Percentiles rank a stretch among this genome's conserved stretches.
Evolutionary conservation across 2,888 invertebrate genomes (phyloP).

Genomic region (Geotrupes spiniger): DNA sequence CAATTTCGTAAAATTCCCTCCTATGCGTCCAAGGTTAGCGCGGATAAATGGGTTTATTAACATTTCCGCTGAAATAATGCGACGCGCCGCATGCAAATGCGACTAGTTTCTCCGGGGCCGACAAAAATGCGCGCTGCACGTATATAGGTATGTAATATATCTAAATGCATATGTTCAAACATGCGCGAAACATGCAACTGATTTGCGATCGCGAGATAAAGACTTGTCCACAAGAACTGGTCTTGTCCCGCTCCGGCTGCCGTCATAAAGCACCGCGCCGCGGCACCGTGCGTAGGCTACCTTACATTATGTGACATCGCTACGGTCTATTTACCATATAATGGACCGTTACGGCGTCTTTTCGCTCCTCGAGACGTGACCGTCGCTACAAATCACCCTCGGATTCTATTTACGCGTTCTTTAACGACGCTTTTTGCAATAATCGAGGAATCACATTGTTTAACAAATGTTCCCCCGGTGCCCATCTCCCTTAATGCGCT

Average conservation of each 20-base stretch:
- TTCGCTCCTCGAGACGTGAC: conserved; percentile 21
- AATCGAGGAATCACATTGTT: conserved; percentile 1
- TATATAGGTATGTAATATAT: conserved; percentile 20
- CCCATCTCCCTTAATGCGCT: background rate
- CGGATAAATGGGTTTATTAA: conserved; percentile 16
- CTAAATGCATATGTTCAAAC: conserved; percentile 24
- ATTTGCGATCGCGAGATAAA: conserved; percentile 25
- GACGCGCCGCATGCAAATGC: conserved; percentile 7
- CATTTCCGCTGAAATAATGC: conserved; percentile 4
- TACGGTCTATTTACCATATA: conserved; percentile 26
- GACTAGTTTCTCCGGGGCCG: conserved; percentile 2
- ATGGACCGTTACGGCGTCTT: conserved; percentile 22
- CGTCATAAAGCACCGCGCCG: conserved; percentile 7
- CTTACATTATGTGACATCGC: conserved; percentile 21
- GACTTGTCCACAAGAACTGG: conserved; percentile 16
- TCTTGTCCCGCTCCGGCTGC: background rate
- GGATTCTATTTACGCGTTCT: conserved; percentile 14
- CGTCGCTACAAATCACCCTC: conserved; percentile 19
- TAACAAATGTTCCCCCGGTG: conserved; percentile 1
- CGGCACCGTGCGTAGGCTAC: conserved; percentile 3
- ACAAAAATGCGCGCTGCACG: conserved; percentile 12
- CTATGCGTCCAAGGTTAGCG: background rate
- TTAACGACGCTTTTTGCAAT: conserved; percentile 1
- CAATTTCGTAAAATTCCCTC: background rate
- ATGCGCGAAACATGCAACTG: conserved; percentile 25